A percentile compares a stretch with the other conserved stretches of the same genome.
phyloP scores from a whole-genome alignment of 2,797 vertebrate genomes.

The Chrosomus eos region DNA sequence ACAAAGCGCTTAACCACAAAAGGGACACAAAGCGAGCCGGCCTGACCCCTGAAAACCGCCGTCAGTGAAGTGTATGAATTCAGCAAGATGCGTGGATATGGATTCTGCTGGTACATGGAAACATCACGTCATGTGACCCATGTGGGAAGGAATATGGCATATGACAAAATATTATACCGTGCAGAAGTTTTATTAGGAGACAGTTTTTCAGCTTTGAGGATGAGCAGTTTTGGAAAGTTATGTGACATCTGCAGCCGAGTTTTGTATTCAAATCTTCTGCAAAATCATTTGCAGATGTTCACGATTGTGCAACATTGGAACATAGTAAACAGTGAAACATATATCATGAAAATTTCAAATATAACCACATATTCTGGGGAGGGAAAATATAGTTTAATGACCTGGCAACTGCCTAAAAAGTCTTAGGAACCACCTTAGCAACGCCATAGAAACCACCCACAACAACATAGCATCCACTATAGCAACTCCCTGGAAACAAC shows the following conservation, averaged over 20 bases:
- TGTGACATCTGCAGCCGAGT: neutral
- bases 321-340: neutral
- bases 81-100: conserved; percentile 9
- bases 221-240: neutral
- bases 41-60: conserved; percentile 61
- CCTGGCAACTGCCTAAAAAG: neutral
- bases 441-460: too few relatives aligned
- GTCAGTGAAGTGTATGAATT: conserved; percentile 9
- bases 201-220: neutral
- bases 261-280: neutral
- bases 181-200: neutral
- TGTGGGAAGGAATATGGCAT: neutral
- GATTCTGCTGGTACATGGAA: conserved; percentile 15
- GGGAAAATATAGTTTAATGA: neutral
- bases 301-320: neutral
- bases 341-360: neutral
- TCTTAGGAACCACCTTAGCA: neutral
- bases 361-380: neutral
- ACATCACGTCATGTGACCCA: neutral
- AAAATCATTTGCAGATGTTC: neutral
- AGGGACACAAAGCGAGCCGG: conserved; percentile 61
- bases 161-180: neutral
- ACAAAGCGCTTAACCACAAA: conserved; percentile 69
- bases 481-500: neutral
- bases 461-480: too few relatives aligned